These are phyloP conservation scores for Myotis pilosus DNA, from an alignment of 2,797 vertebrate genomes.

Conservation along the genomic window DNA sequence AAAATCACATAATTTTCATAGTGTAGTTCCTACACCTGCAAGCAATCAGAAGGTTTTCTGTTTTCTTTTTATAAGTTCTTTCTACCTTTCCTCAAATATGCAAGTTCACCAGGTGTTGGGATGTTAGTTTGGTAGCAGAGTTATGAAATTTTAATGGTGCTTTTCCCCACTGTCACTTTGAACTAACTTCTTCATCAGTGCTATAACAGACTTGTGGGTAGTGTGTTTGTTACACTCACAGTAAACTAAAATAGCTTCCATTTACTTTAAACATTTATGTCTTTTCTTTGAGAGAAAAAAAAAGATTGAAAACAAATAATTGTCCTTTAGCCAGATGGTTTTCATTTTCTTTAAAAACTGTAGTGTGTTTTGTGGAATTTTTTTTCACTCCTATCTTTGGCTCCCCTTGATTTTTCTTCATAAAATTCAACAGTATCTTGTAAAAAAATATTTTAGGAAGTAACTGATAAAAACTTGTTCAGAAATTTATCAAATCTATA, in stretches of 20 bases:
- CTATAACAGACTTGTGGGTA: neutral
- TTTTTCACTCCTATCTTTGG: neutral
- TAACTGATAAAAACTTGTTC: constrained; percentile 7
- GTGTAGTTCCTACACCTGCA: constrained; percentile 58
- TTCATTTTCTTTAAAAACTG: constrained; percentile 9
- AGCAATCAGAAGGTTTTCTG: constrained; percentile 60
- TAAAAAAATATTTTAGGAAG: neutral
- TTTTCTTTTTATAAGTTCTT: constrained; percentile 60
- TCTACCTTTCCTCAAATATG: constrained; percentile 36
- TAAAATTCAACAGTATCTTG: neutral
- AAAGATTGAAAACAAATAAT: neutral
- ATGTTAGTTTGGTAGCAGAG: constrained; percentile 37
- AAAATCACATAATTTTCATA: constrained; percentile 37
- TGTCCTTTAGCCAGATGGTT: neutral
- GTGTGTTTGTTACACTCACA: neutral
- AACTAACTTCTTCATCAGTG: constrained; percentile 44
- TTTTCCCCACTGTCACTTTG: constrained; percentile 4
- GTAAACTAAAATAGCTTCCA: neutral
- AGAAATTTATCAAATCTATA: neutral
- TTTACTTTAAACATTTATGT: constrained; percentile 38
- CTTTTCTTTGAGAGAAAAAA: neutral
- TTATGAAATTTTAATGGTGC: constrained; percentile 66
- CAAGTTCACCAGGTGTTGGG: constrained; percentile 61
- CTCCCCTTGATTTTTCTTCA: neutral
- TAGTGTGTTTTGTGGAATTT: neutral